Evolutionary conservation across 2,888 invertebrate genomes (phyloP).

Genomic region (Sympetrum striolatum): DNA sequence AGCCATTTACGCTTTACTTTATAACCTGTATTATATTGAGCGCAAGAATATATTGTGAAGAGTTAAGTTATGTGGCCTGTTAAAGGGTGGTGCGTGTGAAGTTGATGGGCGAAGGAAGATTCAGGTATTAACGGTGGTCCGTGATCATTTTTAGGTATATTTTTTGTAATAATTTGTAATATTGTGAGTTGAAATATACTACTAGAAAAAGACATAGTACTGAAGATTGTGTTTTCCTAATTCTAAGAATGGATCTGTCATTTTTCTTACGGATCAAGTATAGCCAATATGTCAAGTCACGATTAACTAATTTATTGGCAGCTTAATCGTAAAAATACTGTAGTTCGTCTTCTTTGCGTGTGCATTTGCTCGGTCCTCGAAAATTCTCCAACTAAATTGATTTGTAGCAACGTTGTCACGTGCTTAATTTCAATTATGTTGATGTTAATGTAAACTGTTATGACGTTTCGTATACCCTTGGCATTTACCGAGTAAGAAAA

Average conservation of each 20-base stretch:
- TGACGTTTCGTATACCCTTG: conserved; percentile 14
- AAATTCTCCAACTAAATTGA: not conserved
- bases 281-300: conserved; percentile 42
- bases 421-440: conserved; percentile 31
- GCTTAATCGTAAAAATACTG: not conserved
- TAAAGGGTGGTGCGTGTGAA: conserved; percentile 43
- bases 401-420: not conserved
- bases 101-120: conserved; percentile 40
- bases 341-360: not conserved
- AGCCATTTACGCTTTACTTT: not conserved
- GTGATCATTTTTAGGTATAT: conserved; percentile 27
- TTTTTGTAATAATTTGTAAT: not conserved
- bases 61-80: conserved; percentile 36
- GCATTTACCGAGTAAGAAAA: not conserved
- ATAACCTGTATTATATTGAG: not conserved
- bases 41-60: conserved; percentile 37
- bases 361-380: not conserved
- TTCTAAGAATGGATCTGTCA: not conserved
- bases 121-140: conserved; percentile 23
- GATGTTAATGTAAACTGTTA: conserved; percentile 11
- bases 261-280: not conserved
- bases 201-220: not conserved
- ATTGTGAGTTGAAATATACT: not conserved
- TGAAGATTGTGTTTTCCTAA: not conserved
- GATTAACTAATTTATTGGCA: not conserved